Percentiles rank a stretch among this genome's conserved stretches.
Conservation (phyloP, 1,140 invertebrate genomes). For the Drosophila aff. region DNA sequence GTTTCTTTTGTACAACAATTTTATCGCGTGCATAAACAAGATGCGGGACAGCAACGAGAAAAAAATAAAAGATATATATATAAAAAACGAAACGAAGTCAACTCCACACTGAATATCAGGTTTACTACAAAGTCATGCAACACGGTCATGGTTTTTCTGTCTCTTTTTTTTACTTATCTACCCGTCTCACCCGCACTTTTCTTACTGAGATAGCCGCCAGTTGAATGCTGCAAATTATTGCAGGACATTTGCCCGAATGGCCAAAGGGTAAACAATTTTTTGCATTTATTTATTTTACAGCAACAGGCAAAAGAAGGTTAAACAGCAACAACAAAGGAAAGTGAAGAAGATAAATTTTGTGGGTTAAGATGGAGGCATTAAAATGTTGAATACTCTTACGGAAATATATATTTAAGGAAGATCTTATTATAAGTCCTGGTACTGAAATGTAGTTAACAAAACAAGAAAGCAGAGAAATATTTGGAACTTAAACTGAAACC, state of each 20-base stretch:
- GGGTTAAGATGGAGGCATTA: not conserved
- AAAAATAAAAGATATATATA: conserved; percentile 2
- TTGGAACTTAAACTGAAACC: not conserved
- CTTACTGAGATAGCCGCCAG: conserved; percentile 47
- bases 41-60: conserved; percentile 40
- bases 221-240: conserved; percentile 69
- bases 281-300: conserved; percentile 63
- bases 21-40: conserved; percentile 82
- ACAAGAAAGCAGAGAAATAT: not conserved
- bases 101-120: conserved; percentile 73
- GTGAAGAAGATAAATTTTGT: conserved; percentile 28
- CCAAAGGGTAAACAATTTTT: conserved; percentile 59
- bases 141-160: conserved; percentile 58
- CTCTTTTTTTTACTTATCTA: not conserved
- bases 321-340: conserved; percentile 36
- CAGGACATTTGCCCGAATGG: conserved; percentile 74
- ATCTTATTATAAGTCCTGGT: not conserved
- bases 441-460: not conserved
- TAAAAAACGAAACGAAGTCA: conserved; percentile 59
- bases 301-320: conserved; percentile 49
- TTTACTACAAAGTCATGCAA: conserved; percentile 78
- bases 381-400: conserved; percentile 10
- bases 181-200: conserved; percentile 19
- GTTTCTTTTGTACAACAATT: conserved; percentile 62
- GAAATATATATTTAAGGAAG: not conserved